Conservation (phyloP, 2,113 vertebrate genomes). For the Callorhinus ursinus region DNA sequence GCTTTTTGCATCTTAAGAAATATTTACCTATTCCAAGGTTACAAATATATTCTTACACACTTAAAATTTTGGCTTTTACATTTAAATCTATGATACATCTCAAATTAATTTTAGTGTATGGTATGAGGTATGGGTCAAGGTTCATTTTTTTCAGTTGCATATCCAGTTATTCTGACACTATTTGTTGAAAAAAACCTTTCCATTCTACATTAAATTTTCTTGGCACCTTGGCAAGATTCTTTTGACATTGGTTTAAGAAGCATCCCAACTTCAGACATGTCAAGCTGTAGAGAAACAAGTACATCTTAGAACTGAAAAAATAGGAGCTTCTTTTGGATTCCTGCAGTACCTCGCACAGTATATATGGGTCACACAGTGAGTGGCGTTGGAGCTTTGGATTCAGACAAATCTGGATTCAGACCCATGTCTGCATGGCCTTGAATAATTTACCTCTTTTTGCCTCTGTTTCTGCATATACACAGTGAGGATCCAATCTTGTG, state of each 20-base stretch:
- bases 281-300: neutral
- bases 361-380: neutral
- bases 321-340: neutral
- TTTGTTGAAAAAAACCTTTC: neutral
- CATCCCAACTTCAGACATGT: neutral
- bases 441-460: neutral
- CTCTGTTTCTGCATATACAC: neutral
- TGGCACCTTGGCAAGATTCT: neutral
- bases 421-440: neutral
- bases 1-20: neutral
- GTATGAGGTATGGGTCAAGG: neutral
- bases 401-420: neutral
- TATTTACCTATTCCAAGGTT: neutral
- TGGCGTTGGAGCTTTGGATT: neutral
- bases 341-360: neutral
- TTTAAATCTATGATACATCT: neutral
- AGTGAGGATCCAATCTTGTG: neutral
- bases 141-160: neutral
- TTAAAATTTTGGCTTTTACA: neutral
- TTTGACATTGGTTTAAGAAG: neutral
- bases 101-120: neutral
- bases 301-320: neutral
- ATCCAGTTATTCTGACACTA: neutral
- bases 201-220: neutral
- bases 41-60: neutral